These are phyloP conservation scores for Brachionus calyciflorus DNA, from an alignment of 1,140 invertebrate genomes.

Conservation along the genomic window DNA sequence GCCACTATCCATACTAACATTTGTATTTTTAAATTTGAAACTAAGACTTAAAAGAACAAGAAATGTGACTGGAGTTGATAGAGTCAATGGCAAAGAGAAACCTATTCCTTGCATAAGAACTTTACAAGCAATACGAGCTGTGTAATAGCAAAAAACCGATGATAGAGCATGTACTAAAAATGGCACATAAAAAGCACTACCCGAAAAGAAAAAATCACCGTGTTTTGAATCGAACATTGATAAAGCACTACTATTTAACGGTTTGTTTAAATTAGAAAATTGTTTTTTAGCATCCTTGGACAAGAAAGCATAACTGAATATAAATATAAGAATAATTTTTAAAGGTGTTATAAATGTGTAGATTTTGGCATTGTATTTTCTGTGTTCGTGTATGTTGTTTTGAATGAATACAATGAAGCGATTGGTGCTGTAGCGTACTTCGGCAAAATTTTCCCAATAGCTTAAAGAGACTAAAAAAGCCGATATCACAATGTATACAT, in stretches of 20 bases:
- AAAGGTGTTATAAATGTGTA: neutral
- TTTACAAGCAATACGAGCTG: slow-evolving; percentile 43
- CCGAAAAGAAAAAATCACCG: neutral
- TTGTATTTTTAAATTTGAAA: slow-evolving; percentile 3
- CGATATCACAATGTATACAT: neutral
- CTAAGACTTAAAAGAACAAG: slow-evolving; percentile 76
- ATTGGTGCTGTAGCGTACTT: slow-evolving; percentile 15
- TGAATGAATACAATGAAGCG: slow-evolving; percentile 21
- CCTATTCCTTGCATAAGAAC: slow-evolving; percentile 93
- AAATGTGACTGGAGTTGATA: slow-evolving; percentile 83
- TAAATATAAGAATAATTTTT: slow-evolving; percentile 28
- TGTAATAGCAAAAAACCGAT: slow-evolving; percentile 26
- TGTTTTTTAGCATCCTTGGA: neutral
- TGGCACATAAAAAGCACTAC: slow-evolving; percentile 1
- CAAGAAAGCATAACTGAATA: neutral
- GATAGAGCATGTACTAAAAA: slow-evolving; percentile 37
- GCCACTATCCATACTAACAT: neutral
- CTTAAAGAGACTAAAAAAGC: slow-evolving; percentile 32
- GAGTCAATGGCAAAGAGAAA: slow-evolving; percentile 87
- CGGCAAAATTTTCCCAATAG: slow-evolving; percentile 46
- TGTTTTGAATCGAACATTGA: neutral
- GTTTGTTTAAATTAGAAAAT: slow-evolving; percentile 20
- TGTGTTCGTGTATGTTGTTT: neutral
- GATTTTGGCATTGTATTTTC: slow-evolving; percentile 38
- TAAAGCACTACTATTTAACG: neutral